phyloP scores from a whole-genome alignment of 2,888 invertebrate genomes.

The Hirtodrosophila trivittata region DNA sequence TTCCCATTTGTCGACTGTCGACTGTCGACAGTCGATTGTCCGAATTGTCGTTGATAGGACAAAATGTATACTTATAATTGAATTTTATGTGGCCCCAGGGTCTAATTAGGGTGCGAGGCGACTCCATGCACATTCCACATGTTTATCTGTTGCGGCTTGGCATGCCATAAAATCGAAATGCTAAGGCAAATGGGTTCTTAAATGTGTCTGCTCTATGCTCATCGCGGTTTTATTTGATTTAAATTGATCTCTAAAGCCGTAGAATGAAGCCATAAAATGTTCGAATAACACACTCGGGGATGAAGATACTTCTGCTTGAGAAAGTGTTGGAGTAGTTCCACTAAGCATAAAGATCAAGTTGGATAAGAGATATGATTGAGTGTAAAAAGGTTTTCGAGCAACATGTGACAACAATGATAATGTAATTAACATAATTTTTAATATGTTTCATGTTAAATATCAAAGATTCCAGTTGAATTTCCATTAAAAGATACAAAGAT shows the following conservation, averaged over 20 bases:
- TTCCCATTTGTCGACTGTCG: slow-evolving; percentile 40
- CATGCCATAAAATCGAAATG: slow-evolving; percentile 50
- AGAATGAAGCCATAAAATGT: slow-evolving; percentile 55
- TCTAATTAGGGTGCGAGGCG: slow-evolving; percentile 55
- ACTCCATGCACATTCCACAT: slow-evolving; percentile 52
- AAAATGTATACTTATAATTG: slow-evolving; percentile 54
- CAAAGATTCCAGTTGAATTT: too few relatives aligned
- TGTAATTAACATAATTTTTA: slow-evolving; percentile 21
- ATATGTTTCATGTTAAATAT: too few relatives aligned
- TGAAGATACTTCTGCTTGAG: slow-evolving; percentile 17
- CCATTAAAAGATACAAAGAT: too few relatives aligned
- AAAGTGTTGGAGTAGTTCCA: slow-evolving; percentile 27
- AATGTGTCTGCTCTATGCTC: slow-evolving; percentile 41
- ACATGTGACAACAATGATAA: slow-evolving; percentile 33
- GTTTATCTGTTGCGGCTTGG: slow-evolving; percentile 44
- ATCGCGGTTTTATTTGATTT: slow-evolving; percentile 66
- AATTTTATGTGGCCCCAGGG: slow-evolving; percentile 71
- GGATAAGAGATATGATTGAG: background rate
- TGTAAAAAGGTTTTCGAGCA: background rate
- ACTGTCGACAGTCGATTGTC: slow-evolving; percentile 12
- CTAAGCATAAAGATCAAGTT: slow-evolving; percentile 13
- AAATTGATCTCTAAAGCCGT: slow-evolving; percentile 72
- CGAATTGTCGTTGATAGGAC: slow-evolving; percentile 23
- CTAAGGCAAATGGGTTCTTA: slow-evolving; percentile 43
- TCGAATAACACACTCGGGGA: slow-evolving; percentile 11